Evolutionary conservation across 2,888 invertebrate genomes (phyloP).

Genomic region (Tetropium fuscum): DNA sequence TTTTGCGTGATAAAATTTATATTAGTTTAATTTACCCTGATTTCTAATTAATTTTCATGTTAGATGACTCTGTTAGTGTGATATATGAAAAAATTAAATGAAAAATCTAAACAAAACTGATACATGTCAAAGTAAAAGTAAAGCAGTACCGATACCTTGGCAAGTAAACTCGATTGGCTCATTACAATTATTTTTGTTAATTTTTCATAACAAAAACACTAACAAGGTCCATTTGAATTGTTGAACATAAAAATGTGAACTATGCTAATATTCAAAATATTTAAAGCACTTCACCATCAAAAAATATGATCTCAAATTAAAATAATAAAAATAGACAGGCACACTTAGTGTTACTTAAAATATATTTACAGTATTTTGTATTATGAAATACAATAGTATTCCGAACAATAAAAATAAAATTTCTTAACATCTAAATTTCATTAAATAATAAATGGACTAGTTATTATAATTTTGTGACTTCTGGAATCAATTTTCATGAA

Average conservation of each 20-base stretch:
- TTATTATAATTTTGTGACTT: slow-evolving; percentile 47
- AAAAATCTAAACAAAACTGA: slow-evolving; percentile 23
- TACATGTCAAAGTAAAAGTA: slow-evolving; percentile 25
- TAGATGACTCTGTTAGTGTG: slow-evolving; percentile 43
- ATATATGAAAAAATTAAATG: slow-evolving; percentile 30
- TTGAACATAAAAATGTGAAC: slow-evolving; percentile 49
- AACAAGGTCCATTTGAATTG: slow-evolving; percentile 54
- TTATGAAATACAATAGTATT: slow-evolving; percentile 26
- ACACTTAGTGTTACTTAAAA: slow-evolving; percentile 57
- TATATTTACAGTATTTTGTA: slow-evolving; percentile 45
- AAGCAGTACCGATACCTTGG: slow-evolving; percentile 39
- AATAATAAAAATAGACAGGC: slow-evolving; percentile 49
- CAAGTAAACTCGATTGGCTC: slow-evolving; percentile 30
- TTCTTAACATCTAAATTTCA: slow-evolving; percentile 38
- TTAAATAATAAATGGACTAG: slow-evolving; percentile 56
- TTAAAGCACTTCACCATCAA: slow-evolving; percentile 60
- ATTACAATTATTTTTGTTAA: slow-evolving; percentile 51
- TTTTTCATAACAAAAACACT: slow-evolving; percentile 58
- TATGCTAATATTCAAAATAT: slow-evolving; percentile 63
- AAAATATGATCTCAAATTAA: slow-evolving; percentile 44
- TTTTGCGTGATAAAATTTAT: slow-evolving; percentile 37
- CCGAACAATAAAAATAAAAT: slow-evolving; percentile 34
- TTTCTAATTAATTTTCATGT: slow-evolving; percentile 30
- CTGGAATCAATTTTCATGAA: slow-evolving; percentile 26
- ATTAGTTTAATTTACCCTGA: slow-evolving; percentile 44